Base-by-base conservation (phyloP, 2,888 invertebrate species). In the Papilio elwesi region DNA sequence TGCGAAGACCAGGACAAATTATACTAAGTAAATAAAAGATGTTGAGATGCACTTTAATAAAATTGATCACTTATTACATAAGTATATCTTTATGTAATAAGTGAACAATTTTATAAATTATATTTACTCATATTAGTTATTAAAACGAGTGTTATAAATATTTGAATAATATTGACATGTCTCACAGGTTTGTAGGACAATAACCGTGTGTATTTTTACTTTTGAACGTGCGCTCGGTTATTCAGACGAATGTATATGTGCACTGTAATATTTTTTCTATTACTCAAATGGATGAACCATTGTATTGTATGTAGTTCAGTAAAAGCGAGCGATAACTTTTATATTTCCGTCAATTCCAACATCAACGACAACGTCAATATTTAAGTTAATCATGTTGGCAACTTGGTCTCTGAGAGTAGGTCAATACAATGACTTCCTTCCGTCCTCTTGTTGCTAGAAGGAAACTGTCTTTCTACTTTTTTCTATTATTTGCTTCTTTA, bases 191-290 rank as follows among this genome's bases (percentile, higher is more conserved):
- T 62, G 10, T 15, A 38, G n/a, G 1, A 62, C 38, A 62, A 62
- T 62, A 11, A 15, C 12, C 9, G 43, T 62, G 43, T 15, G 11
- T 43, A 10, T 62, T 57, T 57, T 62, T 62, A 62, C 59, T 62
- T n/a, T 62, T 43, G 59, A 15, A 62, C 43, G 36, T 15, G 59
- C 43, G 12, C 59, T n/a, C 59, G 38, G 10, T 62, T 62, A 62
- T 15, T 59, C 59, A 62, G 59, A 7, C 43, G 59, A 62, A 43
- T 62, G 43, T 43, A 62, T 15, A 38, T 38, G 36, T 38, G 13
- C 36, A 9, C 13, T 43, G 43, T n/a, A 2, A n/a, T 43, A 62
- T 62, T 43, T 36, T 62, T 62, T 43, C 43, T 15, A n/a, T 62
- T 43, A 62, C 38, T 62, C 10, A 38, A 59, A 59, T 43, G 59